Percentiles rank a stretch among this genome's conserved stretches.
These are phyloP conservation scores for Ariolimax columbianus DNA, from an alignment of 2,888 invertebrate genomes.

Conservation along the genomic window DNA sequence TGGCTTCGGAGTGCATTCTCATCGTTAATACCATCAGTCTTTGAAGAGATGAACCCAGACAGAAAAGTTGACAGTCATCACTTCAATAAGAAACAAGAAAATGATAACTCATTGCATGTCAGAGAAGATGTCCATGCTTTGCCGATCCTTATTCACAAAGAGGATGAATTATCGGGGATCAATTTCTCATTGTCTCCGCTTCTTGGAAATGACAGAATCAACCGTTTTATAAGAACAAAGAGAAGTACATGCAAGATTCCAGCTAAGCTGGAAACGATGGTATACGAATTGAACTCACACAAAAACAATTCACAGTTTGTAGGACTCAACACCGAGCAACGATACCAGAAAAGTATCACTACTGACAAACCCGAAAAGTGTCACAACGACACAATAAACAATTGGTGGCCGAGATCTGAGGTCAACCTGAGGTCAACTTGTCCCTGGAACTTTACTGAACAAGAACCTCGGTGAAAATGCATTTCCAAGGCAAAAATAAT, in stretches of 20 bases:
- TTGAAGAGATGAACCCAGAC: background rate
- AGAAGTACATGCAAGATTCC: constrained; percentile 22
- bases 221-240: constrained; percentile 43
- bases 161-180: background rate
- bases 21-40: background rate
- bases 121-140: background rate
- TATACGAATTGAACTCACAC: constrained; percentile 25
- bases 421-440: constrained; percentile 27
- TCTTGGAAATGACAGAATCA: background rate
- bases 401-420: background rate
- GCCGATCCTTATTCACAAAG: background rate
- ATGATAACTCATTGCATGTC: too few species aligned
- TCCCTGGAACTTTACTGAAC: constrained; percentile 18
- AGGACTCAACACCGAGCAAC: background rate
- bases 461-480: constrained; percentile 4
- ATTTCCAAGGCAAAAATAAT: constrained; percentile 36
- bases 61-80: background rate
- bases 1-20: background rate
- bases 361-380: constrained; percentile 1
- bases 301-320: background rate
- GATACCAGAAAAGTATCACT: background rate
- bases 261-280: constrained; percentile 1
- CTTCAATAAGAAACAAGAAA: background rate
- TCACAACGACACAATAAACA: background rate
- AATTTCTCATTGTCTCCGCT: background rate